A percentile compares a stretch with the other conserved stretches of the same genome.
Conservation (phyloP, 2,113 vertebrate genomes). For the Poeciliopsis turrubarensis region DNA sequence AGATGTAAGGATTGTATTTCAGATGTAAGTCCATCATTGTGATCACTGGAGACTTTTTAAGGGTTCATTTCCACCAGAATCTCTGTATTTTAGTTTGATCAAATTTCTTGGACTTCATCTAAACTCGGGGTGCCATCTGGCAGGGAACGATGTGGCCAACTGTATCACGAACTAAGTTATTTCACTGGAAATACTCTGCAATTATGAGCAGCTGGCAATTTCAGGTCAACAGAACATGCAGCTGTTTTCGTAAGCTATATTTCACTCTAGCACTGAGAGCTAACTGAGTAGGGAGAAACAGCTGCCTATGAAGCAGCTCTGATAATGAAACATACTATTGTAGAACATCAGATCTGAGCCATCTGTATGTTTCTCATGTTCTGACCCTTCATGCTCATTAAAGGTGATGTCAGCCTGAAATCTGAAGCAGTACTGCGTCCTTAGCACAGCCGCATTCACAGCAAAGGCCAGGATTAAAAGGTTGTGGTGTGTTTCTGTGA, state of each 20-base stretch:
- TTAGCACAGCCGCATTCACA: slow-evolving; percentile 48
- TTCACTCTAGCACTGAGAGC: neutral
- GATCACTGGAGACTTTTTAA: neutral
- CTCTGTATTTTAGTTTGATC: neutral
- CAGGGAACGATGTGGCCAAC: slow-evolving; percentile 41
- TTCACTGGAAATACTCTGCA: slow-evolving; percentile 39
- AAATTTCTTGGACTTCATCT: slow-evolving; percentile 9
- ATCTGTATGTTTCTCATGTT: neutral
- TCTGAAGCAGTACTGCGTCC: slow-evolving; percentile 3
- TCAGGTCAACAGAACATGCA: slow-evolving; percentile 42
- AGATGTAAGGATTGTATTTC: neutral
- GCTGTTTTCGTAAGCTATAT: slow-evolving; percentile 4
- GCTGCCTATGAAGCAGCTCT: neutral
- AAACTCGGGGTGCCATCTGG: slow-evolving; percentile 43
- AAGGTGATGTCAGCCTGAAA: neutral
- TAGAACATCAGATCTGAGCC: neutral
- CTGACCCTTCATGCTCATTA: slow-evolving; percentile 15
- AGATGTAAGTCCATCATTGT: neutral
- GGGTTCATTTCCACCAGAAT: neutral
- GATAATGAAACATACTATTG: neutral
- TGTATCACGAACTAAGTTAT: slow-evolving; percentile 54
- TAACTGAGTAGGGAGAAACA: neutral
- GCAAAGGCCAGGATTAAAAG: slow-evolving; percentile 36
- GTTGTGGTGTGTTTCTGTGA: slow-evolving; percentile 2
- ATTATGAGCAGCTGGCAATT: slow-evolving; percentile 62